phyloP scores from a whole-genome alignment of 2,888 invertebrate genomes.

The Caenorhabditis drosophilae region DNA sequence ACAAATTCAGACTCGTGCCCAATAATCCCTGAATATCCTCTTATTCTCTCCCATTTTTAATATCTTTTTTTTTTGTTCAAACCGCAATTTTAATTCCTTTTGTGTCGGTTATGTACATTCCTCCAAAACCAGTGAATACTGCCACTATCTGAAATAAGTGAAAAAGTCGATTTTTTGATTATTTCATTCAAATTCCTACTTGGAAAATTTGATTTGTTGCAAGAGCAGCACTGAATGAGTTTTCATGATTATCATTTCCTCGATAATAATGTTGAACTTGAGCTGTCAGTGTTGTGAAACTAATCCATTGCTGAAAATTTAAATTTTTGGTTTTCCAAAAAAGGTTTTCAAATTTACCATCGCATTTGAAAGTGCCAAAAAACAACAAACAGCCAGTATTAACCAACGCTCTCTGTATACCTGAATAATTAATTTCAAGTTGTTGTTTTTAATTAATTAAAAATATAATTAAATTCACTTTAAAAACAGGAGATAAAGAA shows the following conservation, averaged over 20 bases:
- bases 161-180: background rate
- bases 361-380: slow-evolving; percentile 63
- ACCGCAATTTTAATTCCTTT: slow-evolving; percentile 63
- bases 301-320: slow-evolving; percentile 60
- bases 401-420: slow-evolving; percentile 57
- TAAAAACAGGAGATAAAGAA: too few relatives aligned
- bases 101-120: slow-evolving; percentile 68
- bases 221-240: slow-evolving; percentile 46
- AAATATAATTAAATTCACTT: too few relatives aligned
- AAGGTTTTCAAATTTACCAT: slow-evolving; percentile 38
- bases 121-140: slow-evolving; percentile 60
- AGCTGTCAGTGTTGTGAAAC: slow-evolving; percentile 53
- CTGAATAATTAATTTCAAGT: too few relatives aligned
- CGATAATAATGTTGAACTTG: slow-evolving; percentile 53
- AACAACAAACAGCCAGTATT: slow-evolving; percentile 55
- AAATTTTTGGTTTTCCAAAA: background rate
- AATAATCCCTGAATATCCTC: slow-evolving; percentile 22
- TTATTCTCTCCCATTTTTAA: too few relatives aligned
- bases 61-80: slow-evolving; percentile 3
- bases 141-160: slow-evolving; percentile 52
- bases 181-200: slow-evolving; percentile 9
- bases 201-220: slow-evolving; percentile 62
- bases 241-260: background rate
- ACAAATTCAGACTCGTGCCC: slow-evolving; percentile 34
- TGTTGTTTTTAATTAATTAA: too few relatives aligned